Conservation (phyloP, 2,113 vertebrate species). For the Gymnorhina tibicen region DNA sequence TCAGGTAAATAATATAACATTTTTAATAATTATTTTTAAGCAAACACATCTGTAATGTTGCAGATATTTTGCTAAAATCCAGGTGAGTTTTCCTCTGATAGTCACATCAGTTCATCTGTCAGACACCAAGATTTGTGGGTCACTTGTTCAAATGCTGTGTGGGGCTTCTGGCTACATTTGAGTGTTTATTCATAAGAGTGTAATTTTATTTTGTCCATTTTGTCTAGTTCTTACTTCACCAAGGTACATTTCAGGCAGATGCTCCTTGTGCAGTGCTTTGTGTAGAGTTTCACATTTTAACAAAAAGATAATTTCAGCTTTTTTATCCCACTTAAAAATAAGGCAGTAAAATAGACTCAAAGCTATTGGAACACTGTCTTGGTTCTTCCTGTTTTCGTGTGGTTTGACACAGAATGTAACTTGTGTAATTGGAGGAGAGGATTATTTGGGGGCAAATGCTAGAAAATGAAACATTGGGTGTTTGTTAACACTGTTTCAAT, state of each 20-base stretch:
- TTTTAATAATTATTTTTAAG: neutral
- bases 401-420: neutral
- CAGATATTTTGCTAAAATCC: neutral
- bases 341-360: neutral
- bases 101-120: neutral
- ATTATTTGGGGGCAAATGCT: neutral
- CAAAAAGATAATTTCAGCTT: neutral
- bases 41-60: neutral
- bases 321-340: neutral
- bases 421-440: neutral
- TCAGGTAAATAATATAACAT: conserved; percentile 75
- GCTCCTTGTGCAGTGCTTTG: neutral
- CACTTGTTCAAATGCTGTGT: neutral
- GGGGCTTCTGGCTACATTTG: neutral
- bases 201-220: rapidly evolving
- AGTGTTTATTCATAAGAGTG: neutral
- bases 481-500: neutral
- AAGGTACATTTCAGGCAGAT: neutral
- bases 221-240: neutral
- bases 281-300: neutral
- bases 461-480: neutral
- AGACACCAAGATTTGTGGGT: neutral
- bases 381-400: neutral
- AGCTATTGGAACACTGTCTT: neutral
- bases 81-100: neutral